Evolutionary conservation across 1,140 invertebrate genomes (phyloP), one percentile per base, ranked within the genome.

Genomic region (Aphis craccivora): DNA sequence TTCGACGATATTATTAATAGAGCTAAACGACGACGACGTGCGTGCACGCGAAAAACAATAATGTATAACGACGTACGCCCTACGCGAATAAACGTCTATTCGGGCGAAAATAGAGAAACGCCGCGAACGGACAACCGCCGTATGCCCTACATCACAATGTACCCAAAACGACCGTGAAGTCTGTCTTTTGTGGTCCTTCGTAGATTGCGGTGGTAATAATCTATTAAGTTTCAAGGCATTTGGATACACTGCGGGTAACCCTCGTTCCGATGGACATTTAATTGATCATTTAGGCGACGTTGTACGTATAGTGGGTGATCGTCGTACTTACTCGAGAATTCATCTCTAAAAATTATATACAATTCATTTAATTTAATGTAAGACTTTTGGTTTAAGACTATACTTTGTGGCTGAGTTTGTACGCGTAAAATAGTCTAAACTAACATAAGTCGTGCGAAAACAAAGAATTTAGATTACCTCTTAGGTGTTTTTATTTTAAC

Each of bases 1-100:
- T 53, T 55, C n/a, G 35, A 55, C 20, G n/a, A 53, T 89, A 89
- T 89, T 89, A 89, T 53, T 89, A 89, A 89, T 53, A 89, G 87
- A 51, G 87, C 9, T 55, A 89, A 89, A 89, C 51, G 48, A 88
- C 86, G 45, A 45, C 18, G 84, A 87, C 35, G 84, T 37, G 37
- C 86, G 30, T 30, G 86, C 86, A n/a, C 30, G 43, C 20, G 88
- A 89, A 89, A 89, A 40, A 89, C 35, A 51, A 86, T 23, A 89
- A 53, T 53, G 30, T 76, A 51, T 51, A 18, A 76, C 60, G 51
- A 25, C 48, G 86, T 18, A n/a, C 83, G 22, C 43, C 7, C 14
- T 43, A 1, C 84, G 43, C 25, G 84, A 87, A 18, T 23, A 86
- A 45, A 86, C 84, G 25, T 45, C 84, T 87, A 11, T 76, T 76